Conservation (phyloP, 2,113 vertebrate species). For the Martes martes region DNA sequence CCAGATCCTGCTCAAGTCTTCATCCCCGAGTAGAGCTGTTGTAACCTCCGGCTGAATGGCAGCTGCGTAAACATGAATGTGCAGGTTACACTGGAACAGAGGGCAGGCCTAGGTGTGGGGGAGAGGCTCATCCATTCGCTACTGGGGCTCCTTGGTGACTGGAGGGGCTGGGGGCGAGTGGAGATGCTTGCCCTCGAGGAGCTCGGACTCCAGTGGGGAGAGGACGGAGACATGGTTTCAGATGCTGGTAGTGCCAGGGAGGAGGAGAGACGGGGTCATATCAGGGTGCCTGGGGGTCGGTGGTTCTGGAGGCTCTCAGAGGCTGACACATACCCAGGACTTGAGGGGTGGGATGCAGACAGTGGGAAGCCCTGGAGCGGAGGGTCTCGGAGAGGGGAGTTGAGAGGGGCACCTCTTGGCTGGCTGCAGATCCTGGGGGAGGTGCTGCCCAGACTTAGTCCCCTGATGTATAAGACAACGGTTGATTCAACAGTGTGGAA, state of each 20-base stretch:
- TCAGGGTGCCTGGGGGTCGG: not conserved
- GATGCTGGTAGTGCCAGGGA: not conserved
- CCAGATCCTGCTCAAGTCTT: not conserved
- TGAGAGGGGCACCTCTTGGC: not conserved
- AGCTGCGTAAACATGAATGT: rapidly evolving
- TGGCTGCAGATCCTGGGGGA: not conserved
- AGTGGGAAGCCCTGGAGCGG: not conserved
- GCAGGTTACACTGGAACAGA: rapidly evolving
- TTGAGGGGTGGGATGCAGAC: not conserved
- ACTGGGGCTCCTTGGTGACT: not conserved
- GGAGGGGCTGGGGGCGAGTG: too few relatives aligned
- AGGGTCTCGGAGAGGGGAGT: not conserved
- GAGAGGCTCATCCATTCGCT: rapidly evolving
- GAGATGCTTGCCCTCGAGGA: not conserved
- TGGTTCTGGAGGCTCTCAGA: not conserved
- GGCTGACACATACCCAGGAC: not conserved
- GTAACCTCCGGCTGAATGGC: not conserved
- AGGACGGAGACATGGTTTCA: not conserved
- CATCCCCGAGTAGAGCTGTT: too few relatives aligned
- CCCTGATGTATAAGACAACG: not conserved
- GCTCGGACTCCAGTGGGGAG: rapidly evolving
- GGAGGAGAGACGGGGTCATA: rapidly evolving
- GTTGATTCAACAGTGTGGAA: not conserved
- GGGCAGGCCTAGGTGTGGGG: too few relatives aligned
- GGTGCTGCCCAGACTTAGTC: too few relatives aligned